Percentiles rank a stretch among this genome's conserved stretches.
Conservation (phyloP, 2,888 invertebrate species). For the Nebria brevicollis region DNA sequence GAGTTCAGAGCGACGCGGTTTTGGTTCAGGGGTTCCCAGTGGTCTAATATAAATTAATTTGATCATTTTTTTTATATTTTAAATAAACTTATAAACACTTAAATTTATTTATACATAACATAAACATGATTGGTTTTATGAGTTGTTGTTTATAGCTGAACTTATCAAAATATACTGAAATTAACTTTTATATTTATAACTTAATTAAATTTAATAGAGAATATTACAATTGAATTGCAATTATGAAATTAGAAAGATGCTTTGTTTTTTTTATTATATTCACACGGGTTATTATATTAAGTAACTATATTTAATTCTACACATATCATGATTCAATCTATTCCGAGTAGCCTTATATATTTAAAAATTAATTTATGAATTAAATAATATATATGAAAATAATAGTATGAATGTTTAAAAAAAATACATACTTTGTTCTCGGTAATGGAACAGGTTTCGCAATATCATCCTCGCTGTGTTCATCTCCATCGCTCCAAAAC, state of each 20-base stretch:
- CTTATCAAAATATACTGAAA: neutral
- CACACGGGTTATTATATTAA: neutral
- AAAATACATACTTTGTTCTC: conserved; percentile 52
- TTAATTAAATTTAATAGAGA: neutral
- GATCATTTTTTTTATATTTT: conserved; percentile 53
- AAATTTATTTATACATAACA: too few relatives aligned
- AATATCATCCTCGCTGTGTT: conserved; percentile 64
- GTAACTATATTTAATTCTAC: too few relatives aligned
- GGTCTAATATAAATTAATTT: conserved; percentile 59
- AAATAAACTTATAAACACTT: too few relatives aligned
- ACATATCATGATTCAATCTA: too few relatives aligned
- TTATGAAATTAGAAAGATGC: neutral
- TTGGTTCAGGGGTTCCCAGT: conserved; percentile 57
- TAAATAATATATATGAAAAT: neutral
- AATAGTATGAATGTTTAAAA: neutral
- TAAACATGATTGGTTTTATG: too few relatives aligned
- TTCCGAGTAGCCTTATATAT: neutral
- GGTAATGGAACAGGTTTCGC: conserved; percentile 64
- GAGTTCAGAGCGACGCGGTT: conserved; percentile 56
- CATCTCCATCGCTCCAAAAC: conserved; percentile 79
- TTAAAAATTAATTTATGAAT: neutral
- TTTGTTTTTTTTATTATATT: neutral
- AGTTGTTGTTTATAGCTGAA: neutral
- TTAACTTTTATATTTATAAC: neutral
- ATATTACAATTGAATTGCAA: neutral